Evolutionary conservation across 2,797 vertebrate genomes (phyloP), one percentile per base, ranked within the genome.

Genomic region (Phoeniculus purpureus): DNA sequence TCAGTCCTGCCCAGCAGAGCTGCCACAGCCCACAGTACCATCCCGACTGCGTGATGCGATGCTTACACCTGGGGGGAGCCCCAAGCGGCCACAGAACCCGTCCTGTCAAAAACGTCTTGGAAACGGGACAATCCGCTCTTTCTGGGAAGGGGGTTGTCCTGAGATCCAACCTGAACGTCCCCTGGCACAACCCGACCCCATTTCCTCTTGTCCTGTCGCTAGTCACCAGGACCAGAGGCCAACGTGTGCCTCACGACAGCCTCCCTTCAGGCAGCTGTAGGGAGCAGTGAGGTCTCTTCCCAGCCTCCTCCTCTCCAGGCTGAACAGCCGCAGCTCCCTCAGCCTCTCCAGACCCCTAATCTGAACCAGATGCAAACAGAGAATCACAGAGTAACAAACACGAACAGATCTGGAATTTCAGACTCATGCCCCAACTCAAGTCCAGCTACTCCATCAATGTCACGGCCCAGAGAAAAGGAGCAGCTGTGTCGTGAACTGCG

Each of bases 401-500:
- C 0, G 8, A 93, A 59, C 79, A 91, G 75, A 85, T 78, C 59
- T 84, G 70, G 79, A 73, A 93, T 89, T 85, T 91, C 71, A 89
- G 51, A 23, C 89, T 82, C 5, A 20, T 81, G 73, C 62, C 66
- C 86, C 80, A 81, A 66, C 62, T 91, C 74, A 37, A 92, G 92
- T 34, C 78, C 84, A 88, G 81, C 86, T 87, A 93, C 75, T 96
- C 62, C 66, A 84, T 94, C 94, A 91, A 43, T 80, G 85, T 94
- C 79, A 80, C 80, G 81, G 56, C 64, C 14, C 1, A 0, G 40
- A 84, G 77, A 90, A 96, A 72, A 5, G 5, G 20, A 96, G 81
- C 94, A 96, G 94, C 94, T 95, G 96, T 75, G 61, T 26, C 73
- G 64, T 95, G 95, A 96, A 95, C 93, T 85, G 56, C 93, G 93